Evolutionary conservation across 2,113 vertebrate species (phyloP), one percentile per base, ranked within the genome.

Genomic region (Brachionichthys hirsutus): DNA sequence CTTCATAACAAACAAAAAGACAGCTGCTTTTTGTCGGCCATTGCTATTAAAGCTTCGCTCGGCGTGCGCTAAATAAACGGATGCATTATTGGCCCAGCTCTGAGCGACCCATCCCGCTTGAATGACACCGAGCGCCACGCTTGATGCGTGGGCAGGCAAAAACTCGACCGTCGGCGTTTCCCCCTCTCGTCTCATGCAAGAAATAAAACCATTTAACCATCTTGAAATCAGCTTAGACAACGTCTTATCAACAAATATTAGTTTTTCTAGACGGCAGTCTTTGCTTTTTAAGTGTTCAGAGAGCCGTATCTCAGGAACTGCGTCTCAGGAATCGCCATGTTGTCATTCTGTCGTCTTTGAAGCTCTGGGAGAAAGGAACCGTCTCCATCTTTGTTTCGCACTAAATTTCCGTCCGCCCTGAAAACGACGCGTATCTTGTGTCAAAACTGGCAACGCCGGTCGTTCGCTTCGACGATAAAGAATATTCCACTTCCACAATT

Each of bases 331-430:
- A 77, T 88, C 91, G 90, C 91, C 91, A 92, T 92, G 90, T 92
- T 92, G 91, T 90, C 88, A 86, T 87, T 86, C 90, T 88, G 88
- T 88, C 86, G 89, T 92, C 90, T 92, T 87, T 90, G 90, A 85
- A 88, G 89, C 85, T 84, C 83, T 81, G 84, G 77, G 86, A 87
- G 91, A 89, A 87, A 88, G 89, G 82, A 91, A 86, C 89, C 56
- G 87, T 89, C 90, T 90, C 90, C 90, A 91, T 92, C 90, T 92
- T 92, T 90, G 90, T 90, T 89, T 87, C 85, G 81, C n/a, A 85
- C 89, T 89, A 85, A 77, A 88, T 91, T 89, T 91, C 90, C 90
- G 87, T 81, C 89, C 83, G 75, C 77, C 73, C 51, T 75, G 47
- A 84, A 85, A 85, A 73, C 70, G 77, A 77, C 17, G 60, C 14